Evolutionary conservation across 2,888 invertebrate species (phyloP), one percentile per base, ranked within the genome.

Genomic region (Camptogramma bilineatum): DNA sequence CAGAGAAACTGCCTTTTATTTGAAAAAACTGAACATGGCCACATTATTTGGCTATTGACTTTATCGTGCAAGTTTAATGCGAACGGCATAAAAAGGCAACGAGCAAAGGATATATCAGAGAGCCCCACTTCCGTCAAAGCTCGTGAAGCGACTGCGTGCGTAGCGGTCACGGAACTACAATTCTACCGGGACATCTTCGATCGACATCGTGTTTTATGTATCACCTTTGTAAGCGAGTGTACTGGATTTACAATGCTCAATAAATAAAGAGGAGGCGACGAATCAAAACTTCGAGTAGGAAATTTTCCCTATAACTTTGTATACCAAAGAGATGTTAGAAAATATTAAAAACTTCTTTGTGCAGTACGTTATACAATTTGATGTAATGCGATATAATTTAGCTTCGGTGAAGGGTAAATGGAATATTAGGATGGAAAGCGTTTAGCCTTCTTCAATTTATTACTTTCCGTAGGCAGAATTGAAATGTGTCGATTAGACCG

Each of bases 401-500:
- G 31, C 42, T 42, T 47, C 19, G 42, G 51, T 54, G 51, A 66
- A 62, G 42, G 31, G 46, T 58, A 44, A 58, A 47, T 54, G 52
- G 57, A 67, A 59, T 65, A 64, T 62, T 62, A 65, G 62, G 59
- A 66, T 62, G 57, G 51, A 18, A 52, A 64, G 57, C 61, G 59
- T 67, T 72, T 52, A 70, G 63, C 61, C 13, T 52, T 57, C 57
- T 34, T 56, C 53, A 57, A 64, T 64, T 63, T 63, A 67, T 61
- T 64, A 64, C 54, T 61, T 63, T 61, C 64, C 60, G 64, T 64
- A 67, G 67, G 63, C 68, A 62, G 59, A 84, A 84, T 84, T 82
- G 81, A 85, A 87, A 84, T 78, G 82, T 79, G 77, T 80, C 83
- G 82, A 86, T 87, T 86, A 86, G 80, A 81, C 71, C 71, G 76